Base-by-base conservation (phyloP, 2,888 invertebrate genomes). In the Adelphocoris suturalis region DNA sequence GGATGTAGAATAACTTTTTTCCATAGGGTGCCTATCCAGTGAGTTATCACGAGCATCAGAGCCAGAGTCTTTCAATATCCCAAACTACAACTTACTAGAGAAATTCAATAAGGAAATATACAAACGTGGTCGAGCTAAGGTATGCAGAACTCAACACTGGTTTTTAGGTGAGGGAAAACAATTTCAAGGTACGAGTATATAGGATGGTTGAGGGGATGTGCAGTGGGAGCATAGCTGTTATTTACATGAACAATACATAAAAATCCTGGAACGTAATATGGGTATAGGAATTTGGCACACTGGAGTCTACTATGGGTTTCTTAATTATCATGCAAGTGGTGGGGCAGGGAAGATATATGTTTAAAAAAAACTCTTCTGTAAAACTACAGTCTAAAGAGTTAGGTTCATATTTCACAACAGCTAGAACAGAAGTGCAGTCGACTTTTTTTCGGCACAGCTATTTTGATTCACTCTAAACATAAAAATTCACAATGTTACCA, bases 371-470 rank as follows among this genome's bases (percentile, higher is more conserved):
- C 48, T 82, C 82, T 52, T 52, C 82, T 52, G 47, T 82, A 23
- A 52, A 37, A 82, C 82, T 82, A 82, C 82, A 52, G 23, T 48
- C 82, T 82, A 82, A 82, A 48, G 52, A 82, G 52, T 47, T 47
- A 82, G 27, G 68, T 68, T 82, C 52, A 48, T 23, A 52, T 82
- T 82, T 81, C 76, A 82, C 82, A 82, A 82, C 82, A 82, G 52
- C 82, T 82, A 82, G 16, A 82, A 82, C 82, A 48, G 82, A 80
- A 52, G 82, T 82, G 82, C 82, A 82, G 52, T 52, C 82, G 27
- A 78, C 28, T 81, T 47, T 7, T 82, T 82, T 82, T 82, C 82
- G 82, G 82, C 82, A 82, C 82, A 82, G 82, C 82, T 82, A 82
- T 82, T 82, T 82, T 52, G 23, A 47, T 78, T 78, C 78, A 78